These are phyloP conservation scores for Zelostemma sp. DNA, from an alignment of 1,140 invertebrate genomes.

Conservation along the genomic window DNA sequence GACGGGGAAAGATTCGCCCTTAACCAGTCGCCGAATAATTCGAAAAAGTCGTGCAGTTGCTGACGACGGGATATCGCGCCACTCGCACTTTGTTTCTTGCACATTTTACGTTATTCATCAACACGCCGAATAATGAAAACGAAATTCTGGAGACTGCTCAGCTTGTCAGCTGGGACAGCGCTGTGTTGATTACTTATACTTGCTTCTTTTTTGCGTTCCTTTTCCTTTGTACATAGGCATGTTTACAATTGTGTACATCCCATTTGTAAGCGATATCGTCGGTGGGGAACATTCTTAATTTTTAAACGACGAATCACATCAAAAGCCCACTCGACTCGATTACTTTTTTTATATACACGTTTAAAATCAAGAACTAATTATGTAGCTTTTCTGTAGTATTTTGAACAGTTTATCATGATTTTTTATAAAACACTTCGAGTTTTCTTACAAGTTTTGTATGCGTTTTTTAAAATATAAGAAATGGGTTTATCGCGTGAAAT, in stretches of 20 bases:
- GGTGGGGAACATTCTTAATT: too few relatives aligned
- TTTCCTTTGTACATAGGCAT: conserved; percentile 7
- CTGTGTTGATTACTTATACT: not conserved
- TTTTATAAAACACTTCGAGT: too few relatives aligned
- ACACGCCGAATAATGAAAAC: not conserved
- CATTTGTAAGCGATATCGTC: not conserved
- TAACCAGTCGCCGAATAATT: conserved; percentile 71
- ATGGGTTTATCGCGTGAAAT: too few relatives aligned
- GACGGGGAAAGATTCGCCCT: conserved; percentile 76
- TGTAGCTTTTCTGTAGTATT: too few relatives aligned
- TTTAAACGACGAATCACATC: too few relatives aligned
- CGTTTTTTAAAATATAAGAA: too few relatives aligned
- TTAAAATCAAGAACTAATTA: too few relatives aligned
- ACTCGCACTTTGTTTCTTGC: conserved; percentile 8
- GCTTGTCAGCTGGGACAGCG: not conserved
- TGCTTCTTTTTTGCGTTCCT: too few relatives aligned
- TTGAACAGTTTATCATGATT: too few relatives aligned
- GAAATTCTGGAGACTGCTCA: conserved; percentile 7
- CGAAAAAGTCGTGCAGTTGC: conserved; percentile 76
- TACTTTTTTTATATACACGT: too few relatives aligned
- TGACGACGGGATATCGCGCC: conserved; percentile 66
- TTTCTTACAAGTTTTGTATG: too few relatives aligned
- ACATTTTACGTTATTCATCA: not conserved
- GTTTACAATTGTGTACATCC: not conserved
- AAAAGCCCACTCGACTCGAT: too few relatives aligned